Base-by-base conservation (phyloP, 2,888 invertebrate species). In the Agrochola lychnidis region DNA sequence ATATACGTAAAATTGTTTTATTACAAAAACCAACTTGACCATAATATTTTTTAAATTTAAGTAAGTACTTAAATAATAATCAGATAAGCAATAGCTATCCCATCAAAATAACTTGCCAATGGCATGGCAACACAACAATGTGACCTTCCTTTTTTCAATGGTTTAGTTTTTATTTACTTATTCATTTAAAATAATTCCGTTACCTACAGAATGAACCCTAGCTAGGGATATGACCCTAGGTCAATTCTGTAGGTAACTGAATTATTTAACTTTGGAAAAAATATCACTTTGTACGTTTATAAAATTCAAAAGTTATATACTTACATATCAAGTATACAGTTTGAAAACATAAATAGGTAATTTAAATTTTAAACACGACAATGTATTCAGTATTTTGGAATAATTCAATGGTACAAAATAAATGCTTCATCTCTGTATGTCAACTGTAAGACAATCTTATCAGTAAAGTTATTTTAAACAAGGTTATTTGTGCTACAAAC, bases 381-480 rank as follows among this genome's bases (percentile, higher is more conserved):
- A 25, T 22, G 9, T 9, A 40, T 61, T 56, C 9, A 53, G 22
- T 78, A 56, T 48, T 66, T 62, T 70, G 42, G 40, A 66, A 73
- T 51, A 61, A 45, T 25, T n/a, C 3, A 53, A 66, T 16, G 40
- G 25, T 30, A 45, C 14, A 67, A 69, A 73, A 79, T 73, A 79
- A 67, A 84, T 84, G 79, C 80, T 62, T 56, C 9, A 19, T 62
- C 45, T 56, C 22, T 70, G 1, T 45, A 40, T 4, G 56, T 53
- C 36, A 75, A 51, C 40, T 56, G 42, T 63, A 57, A 63, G 36
- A 67, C 45, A 62, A 69, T 71, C 81, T 82, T 84, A 82, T 76
- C 85, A 70, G 68, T 45, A 57, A 69, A 64, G 63, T 84, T 75
- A 73, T 59, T 62, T 63, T 51, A 80, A 75, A 69, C 19, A 53